These are phyloP conservation scores for Gallinago nigripennis DNA, from an alignment of 2,797 vertebrate genomes.

Conservation along the genomic window DNA sequence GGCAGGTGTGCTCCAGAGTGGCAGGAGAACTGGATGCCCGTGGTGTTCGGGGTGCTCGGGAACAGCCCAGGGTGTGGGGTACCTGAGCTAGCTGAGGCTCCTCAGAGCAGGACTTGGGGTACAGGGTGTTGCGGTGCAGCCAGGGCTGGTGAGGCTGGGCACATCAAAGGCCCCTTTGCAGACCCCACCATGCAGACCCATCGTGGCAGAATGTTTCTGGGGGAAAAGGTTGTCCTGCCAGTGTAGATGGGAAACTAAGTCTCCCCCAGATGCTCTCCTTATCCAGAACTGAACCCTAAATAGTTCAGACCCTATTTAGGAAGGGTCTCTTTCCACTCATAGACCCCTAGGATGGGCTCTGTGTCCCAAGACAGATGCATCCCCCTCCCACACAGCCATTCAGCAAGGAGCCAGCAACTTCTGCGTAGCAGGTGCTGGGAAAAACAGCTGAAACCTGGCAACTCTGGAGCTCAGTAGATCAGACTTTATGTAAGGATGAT, in stretches of 20 bases:
- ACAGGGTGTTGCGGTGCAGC: neutral
- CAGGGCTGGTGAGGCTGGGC: neutral
- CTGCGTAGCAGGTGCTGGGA: neutral
- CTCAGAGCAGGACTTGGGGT: neutral
- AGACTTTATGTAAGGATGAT: neutral
- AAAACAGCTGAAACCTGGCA: neutral
- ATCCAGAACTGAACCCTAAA: neutral
- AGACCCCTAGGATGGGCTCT: neutral
- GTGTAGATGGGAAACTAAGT: neutral
- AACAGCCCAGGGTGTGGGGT: neutral
- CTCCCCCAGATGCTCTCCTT: neutral
- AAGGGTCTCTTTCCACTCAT: neutral
- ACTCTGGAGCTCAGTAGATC: neutral
- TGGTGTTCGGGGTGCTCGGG: neutral
- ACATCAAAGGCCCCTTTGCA: neutral
- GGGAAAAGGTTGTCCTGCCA: rapidly evolving
- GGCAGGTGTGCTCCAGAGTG: neutral
- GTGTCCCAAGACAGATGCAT: neutral
- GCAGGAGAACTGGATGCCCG: rapidly evolving
- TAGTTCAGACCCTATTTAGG: neutral
- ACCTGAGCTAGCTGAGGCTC: neutral
- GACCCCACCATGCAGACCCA: rapidly evolving
- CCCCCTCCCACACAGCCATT: rapidly evolving
- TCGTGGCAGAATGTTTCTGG: neutral
- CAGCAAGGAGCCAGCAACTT: neutral